Evolutionary conservation across 2,888 invertebrate genomes (phyloP).

Genomic region (Boloria euphrosyne): DNA sequence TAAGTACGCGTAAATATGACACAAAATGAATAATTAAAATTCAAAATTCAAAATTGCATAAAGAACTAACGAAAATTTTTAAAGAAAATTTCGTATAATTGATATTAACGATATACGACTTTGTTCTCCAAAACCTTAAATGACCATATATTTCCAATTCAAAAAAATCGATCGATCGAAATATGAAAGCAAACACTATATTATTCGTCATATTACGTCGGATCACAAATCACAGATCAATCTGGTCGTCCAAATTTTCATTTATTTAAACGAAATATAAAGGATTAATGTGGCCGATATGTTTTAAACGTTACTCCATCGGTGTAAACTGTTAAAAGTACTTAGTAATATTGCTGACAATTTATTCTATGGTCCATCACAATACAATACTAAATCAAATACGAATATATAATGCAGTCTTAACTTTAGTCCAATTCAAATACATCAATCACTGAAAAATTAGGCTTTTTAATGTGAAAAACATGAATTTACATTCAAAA

Average conservation of each 20-base stretch:
- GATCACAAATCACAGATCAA: conserved; percentile 14
- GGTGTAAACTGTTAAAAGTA: not conserved
- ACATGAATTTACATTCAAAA: not conserved
- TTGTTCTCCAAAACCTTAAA: no score
- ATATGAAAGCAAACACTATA: not conserved
- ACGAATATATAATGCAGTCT: conserved; percentile 27
- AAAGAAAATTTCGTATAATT: no score
- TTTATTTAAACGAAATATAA: not conserved
- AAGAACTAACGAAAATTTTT: no score
- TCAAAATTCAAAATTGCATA: not conserved
- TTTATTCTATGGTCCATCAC: conserved; percentile 12
- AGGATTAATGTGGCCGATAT: conserved; percentile 19
- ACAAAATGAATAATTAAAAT: not conserved
- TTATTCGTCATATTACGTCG: not conserved
- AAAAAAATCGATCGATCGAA: no score
- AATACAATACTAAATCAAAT: conserved; percentile 23
- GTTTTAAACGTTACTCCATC: conserved; percentile 14
- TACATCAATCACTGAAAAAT: conserved; percentile 2
- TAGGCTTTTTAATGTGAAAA: conserved; percentile 2
- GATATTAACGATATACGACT: no score
- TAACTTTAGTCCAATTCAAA: conserved; percentile 24
- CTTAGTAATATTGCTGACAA: not conserved
- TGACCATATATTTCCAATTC: no score
- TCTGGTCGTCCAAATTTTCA: conserved; percentile 11
- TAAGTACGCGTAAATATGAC: not conserved